Percentiles rank a stretch among this genome's conserved stretches.
phyloP scores from a whole-genome alignment of 2,797 vertebrate species.

The Crenuchus spilurus region DNA sequence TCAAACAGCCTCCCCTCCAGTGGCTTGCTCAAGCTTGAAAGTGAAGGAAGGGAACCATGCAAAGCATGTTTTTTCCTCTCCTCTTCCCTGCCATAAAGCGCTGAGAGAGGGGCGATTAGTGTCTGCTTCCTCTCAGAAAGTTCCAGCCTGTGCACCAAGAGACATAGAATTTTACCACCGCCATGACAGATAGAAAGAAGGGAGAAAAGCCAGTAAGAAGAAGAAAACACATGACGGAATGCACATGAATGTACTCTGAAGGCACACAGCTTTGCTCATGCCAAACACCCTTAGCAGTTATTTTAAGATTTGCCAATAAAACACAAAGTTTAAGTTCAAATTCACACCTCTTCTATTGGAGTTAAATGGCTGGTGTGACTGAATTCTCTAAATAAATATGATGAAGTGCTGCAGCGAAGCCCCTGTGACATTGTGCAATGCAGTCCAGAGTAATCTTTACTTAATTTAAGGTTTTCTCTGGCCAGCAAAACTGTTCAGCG shows the following conservation, averaged over 20 bases:
- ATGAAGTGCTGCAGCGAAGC: background rate
- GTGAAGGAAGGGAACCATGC: slow-evolving; percentile 57
- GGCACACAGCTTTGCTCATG: slow-evolving; percentile 5
- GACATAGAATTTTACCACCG: slow-evolving; percentile 53
- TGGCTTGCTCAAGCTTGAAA: slow-evolving; percentile 62
- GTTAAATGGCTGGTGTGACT: background rate
- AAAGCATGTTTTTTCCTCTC: slow-evolving; percentile 56
- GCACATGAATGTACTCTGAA: slow-evolving; percentile 14
- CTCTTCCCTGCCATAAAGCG: slow-evolving; percentile 51
- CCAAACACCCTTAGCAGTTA: background rate
- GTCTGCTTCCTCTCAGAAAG: slow-evolving; percentile 61
- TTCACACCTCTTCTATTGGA: slow-evolving; percentile 3
- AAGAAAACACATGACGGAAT: slow-evolving; percentile 39
- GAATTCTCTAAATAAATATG: slow-evolving; percentile 12
- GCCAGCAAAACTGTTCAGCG: slow-evolving; percentile 12
- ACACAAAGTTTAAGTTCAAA: background rate
- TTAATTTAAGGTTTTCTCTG: slow-evolving; percentile 19
- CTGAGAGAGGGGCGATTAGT: slow-evolving; percentile 58
- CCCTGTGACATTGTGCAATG: slow-evolving; percentile 4
- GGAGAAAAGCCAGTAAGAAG: slow-evolving; percentile 36
- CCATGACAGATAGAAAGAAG: slow-evolving; percentile 53
- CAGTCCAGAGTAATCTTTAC: slow-evolving; percentile 14
- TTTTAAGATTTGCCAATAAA: background rate
- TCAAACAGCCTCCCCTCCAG: slow-evolving; percentile 56
- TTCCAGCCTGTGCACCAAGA: slow-evolving; percentile 56